Base-by-base conservation (phyloP, 2,888 invertebrate species). In the Lasioglossum figueresi region DNA sequence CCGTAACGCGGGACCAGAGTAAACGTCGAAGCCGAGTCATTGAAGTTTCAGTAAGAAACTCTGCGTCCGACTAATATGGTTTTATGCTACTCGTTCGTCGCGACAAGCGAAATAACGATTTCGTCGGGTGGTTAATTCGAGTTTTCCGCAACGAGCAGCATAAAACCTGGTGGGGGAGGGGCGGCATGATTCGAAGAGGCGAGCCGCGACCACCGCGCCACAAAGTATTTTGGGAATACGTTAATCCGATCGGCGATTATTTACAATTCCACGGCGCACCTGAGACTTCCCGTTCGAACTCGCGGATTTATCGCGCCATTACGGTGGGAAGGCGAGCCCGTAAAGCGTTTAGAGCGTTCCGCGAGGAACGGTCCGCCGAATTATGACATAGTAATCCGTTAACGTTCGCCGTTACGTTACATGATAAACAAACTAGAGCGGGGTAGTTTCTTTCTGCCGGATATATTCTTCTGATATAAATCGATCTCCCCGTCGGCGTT, bases 161-260 rank as follows among this genome's bases (percentile, higher is more conserved):
- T 19, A 43, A 43, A 71, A 45, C 16, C 27, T 31, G 37, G 23
- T 1, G 5, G 16, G 0, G 1, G 34, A 19, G 16, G 12, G 12
- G 12, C 0, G 45, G 16, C 52, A 3, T 14, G 34, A 76, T 59
- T 40, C 52, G n/a, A 31, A 48, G 31, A 77, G 52, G 59, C 52
- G 27, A 27, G 45, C 34, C 59, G 10, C 31, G 40, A 0, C 16
- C 34, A 5, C 19, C 19, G 75, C 56, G 27, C 8, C 52, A 1
- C 52, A 82, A 63, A 82, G 56, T 71, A 82, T 80, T 80, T 80
- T 23, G 70, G 63, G 80, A 75, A 80, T 71, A 66, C 80, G 73
- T 37, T 78, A 72, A 82, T 77, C 75, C 75, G 43, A n/a, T 56
- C 71, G 71, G 8, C 59, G 75, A 83, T 78, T 71, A 77, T 83